These are phyloP conservation scores for Gambusia affinis DNA, from an alignment of 2,113 vertebrate species.

Conservation along the genomic window DNA sequence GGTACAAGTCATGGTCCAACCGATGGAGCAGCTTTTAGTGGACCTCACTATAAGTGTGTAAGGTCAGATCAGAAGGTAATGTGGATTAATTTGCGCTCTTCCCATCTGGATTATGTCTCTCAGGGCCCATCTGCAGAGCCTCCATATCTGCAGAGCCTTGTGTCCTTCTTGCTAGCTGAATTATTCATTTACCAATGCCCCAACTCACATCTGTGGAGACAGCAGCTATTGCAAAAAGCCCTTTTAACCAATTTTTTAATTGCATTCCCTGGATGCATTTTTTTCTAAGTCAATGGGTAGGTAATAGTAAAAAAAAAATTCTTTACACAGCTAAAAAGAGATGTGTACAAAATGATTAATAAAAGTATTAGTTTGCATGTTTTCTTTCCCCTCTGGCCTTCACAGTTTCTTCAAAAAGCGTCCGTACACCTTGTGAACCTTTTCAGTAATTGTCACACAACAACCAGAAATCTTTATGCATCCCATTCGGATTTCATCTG, in stretches of 20 bases:
- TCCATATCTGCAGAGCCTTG: conserved; percentile 41
- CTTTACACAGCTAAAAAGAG: too few relatives aligned
- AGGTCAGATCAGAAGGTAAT: conserved; percentile 42
- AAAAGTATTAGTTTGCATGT: too few relatives aligned
- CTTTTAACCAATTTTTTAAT: conserved; percentile 1
- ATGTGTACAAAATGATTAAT: too few relatives aligned
- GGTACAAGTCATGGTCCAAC: background rate
- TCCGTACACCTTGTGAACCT: too few relatives aligned
- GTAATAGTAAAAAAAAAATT: too few relatives aligned
- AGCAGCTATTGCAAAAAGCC: conserved; percentile 61
- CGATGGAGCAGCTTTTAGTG: background rate
- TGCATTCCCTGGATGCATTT: conserved; percentile 5
- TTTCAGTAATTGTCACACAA: too few relatives aligned
- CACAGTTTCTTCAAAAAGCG: too few relatives aligned
- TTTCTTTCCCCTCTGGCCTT: too few relatives aligned
- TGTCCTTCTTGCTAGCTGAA: conserved; percentile 62
- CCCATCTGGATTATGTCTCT: conserved; percentile 26
- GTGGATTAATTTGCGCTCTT: conserved; percentile 51
- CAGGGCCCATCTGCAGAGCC: conserved; percentile 35
- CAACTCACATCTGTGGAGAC: conserved; percentile 65
- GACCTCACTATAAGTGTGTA: conserved; percentile 13
- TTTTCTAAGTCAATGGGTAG: too few relatives aligned
- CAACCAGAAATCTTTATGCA: too few relatives aligned
- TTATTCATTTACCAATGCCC: conserved; percentile 67
- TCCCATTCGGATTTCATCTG: too few relatives aligned